These are phyloP conservation scores for Craseonycteris thonglongyai DNA, from an alignment of 2,113 vertebrate species.

Conservation along the genomic window DNA sequence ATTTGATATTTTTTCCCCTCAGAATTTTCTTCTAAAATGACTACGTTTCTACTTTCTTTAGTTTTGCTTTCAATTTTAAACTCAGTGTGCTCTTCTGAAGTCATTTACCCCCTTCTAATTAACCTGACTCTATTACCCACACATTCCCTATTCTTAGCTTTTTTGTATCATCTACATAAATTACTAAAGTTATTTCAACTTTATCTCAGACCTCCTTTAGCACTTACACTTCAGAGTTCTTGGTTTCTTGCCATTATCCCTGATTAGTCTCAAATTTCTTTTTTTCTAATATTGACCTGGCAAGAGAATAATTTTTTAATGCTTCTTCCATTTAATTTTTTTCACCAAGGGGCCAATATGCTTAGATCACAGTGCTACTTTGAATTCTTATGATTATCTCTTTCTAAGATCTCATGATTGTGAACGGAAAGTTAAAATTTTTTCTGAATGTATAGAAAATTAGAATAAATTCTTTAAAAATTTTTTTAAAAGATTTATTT, in stretches of 20 bases:
- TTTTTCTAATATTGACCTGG: constrained; percentile 30
- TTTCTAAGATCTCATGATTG: neutral
- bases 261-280: constrained; percentile 47
- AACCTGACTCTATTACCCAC: constrained; percentile 38
- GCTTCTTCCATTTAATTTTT: constrained; percentile 25
- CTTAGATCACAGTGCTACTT: neutral
- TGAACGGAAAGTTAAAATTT: neutral
- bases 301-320: constrained; percentile 43
- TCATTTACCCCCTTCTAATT: constrained; percentile 67
- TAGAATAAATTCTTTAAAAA: neutral
- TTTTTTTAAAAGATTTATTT: neutral
- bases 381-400: constrained; percentile 26
- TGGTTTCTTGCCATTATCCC: constrained; percentile 23
- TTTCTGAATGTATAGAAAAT: neutral
- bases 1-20: constrained; percentile 40
- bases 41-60: constrained; percentile 50
- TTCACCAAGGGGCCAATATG: neutral
- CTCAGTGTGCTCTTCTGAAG: constrained; percentile 40
- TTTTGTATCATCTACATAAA: constrained; percentile 59
- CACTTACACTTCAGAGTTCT: constrained; percentile 29
- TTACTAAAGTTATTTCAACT: constrained; percentile 43
- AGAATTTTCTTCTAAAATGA: neutral
- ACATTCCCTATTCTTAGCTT: constrained; percentile 26
- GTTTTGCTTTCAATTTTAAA: constrained; percentile 44
- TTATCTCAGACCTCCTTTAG: constrained; percentile 27